phyloP scores from a whole-genome alignment of 2,888 invertebrate genomes.

The Cynaeus angustus region DNA sequence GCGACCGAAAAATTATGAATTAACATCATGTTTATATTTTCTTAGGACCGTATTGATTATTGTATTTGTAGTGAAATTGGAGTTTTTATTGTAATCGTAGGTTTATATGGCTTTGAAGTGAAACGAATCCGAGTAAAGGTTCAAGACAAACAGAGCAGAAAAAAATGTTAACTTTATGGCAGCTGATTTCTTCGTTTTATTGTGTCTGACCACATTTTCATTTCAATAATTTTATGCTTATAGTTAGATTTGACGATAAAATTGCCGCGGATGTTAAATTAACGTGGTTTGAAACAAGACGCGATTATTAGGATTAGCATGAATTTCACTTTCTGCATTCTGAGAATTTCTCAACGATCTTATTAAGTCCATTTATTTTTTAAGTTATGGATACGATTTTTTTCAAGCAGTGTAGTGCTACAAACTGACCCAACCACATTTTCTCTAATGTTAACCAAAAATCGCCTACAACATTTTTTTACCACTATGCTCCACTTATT shows the following conservation, averaged over 20 bases:
- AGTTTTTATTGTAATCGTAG: slow-evolving; percentile 4
- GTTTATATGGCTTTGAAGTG: slow-evolving; percentile 12
- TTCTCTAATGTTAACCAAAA: no score
- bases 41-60: slow-evolving; percentile 34
- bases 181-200: slow-evolving; percentile 24
- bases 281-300: neutral
- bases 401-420: no score
- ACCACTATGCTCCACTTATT: no score
- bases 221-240: slow-evolving; percentile 23
- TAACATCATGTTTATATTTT: slow-evolving; percentile 48
- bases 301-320: neutral
- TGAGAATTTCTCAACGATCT: slow-evolving; percentile 16
- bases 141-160: slow-evolving; percentile 37
- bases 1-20: slow-evolving; percentile 47
- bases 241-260: slow-evolving; percentile 18
- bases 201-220: slow-evolving; percentile 21
- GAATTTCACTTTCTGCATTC: slow-evolving; percentile 10
- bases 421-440: no score
- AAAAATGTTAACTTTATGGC: slow-evolving; percentile 28
- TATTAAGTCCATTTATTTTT: no score
- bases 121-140: slow-evolving; percentile 32
- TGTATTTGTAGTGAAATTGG: neutral
- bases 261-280: slow-evolving; percentile 10
- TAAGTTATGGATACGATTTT: no score
- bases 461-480: no score